These are phyloP conservation scores for Ficedula albicollis DNA, from an alignment of 2,797 vertebrate species.

Conservation along the genomic window DNA sequence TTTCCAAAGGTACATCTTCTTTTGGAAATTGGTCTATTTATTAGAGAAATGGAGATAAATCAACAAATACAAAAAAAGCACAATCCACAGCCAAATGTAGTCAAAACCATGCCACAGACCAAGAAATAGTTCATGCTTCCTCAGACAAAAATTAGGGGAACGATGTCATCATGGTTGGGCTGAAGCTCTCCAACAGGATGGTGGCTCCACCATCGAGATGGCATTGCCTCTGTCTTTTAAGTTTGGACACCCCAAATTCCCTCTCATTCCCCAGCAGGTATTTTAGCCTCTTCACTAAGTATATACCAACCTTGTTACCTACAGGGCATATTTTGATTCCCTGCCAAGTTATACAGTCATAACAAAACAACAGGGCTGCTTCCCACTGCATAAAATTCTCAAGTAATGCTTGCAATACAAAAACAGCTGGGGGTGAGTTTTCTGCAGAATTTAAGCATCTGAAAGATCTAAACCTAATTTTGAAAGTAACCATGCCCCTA, in stretches of 20 bases:
- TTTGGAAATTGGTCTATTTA: background rate
- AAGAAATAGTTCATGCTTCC: background rate
- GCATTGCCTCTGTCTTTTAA: background rate
- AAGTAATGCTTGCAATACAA: background rate
- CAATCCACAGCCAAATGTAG: background rate
- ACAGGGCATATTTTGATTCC: background rate
- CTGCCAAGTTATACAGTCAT: rapidly evolving
- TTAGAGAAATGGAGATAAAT: background rate
- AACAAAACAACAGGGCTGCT: background rate
- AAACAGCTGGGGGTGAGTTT: background rate
- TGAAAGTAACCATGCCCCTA: background rate
- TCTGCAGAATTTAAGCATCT: background rate
- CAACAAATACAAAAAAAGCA: background rate
- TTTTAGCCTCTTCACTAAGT: background rate
- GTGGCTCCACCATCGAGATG: background rate
- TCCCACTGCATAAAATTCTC: background rate
- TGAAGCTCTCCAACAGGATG: background rate
- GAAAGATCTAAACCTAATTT: background rate
- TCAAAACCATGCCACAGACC: background rate
- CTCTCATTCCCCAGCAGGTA: background rate
- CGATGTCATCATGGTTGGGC: no score
- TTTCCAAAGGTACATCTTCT: background rate
- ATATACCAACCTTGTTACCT: background rate
- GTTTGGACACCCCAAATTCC: background rate
- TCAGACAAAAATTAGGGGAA: background rate